These are phyloP conservation scores for Mohoua ochrocephala DNA, from an alignment of 2,113 vertebrate species.

Conservation along the genomic window DNA sequence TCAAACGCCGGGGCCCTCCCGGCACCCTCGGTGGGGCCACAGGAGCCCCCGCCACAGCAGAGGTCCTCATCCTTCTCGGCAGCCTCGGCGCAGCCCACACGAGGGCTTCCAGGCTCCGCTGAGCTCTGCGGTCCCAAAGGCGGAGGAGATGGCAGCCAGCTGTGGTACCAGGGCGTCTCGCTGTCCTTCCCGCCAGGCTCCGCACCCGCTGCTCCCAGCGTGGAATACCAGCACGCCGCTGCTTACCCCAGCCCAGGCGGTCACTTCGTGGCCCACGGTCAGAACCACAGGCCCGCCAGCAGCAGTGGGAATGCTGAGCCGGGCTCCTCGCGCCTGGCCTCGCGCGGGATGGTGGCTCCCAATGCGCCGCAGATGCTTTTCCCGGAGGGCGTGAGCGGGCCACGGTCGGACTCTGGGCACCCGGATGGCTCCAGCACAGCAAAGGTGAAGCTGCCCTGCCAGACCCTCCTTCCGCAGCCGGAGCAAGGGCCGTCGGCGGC, in stretches of 20 bases:
- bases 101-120: not conserved
- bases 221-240: conserved; percentile 11
- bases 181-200: conserved; percentile 31
- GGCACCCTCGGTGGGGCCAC: not conserved
- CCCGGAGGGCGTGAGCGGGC: not conserved
- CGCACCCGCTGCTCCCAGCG: not conserved
- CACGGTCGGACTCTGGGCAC: not conserved
- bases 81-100: not conserved
- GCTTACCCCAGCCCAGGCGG: not conserved
- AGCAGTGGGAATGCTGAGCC: not conserved
- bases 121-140: not conserved
- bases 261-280: conserved; percentile 20
- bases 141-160: not conserved
- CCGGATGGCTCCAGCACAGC: conserved; percentile 48
- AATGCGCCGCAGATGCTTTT: conserved; percentile 3
- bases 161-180: conserved; percentile 41
- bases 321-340: not conserved
- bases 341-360: not conserved
- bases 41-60: conserved; percentile 7
- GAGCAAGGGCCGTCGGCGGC: conserved; percentile 80
- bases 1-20: conserved; percentile 8
- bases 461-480: conserved; percentile 63
- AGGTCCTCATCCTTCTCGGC: conserved; percentile 34
- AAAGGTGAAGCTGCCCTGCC: conserved; percentile 77
- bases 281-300: conserved; percentile 30